phyloP scores from a whole-genome alignment of 1,140 invertebrate genomes.

The Diuraphis noxia region DNA sequence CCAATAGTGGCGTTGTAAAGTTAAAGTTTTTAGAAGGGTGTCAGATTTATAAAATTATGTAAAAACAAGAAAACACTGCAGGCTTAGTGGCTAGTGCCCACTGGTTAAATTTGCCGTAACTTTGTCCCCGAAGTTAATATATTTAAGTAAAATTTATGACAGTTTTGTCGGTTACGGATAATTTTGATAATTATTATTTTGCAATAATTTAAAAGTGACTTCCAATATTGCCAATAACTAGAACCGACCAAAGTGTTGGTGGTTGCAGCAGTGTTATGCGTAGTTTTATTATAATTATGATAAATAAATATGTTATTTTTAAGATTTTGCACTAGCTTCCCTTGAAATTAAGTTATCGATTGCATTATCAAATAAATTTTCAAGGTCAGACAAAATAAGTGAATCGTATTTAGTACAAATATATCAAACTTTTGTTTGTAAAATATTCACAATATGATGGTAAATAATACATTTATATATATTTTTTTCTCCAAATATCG shows the following conservation, averaged over 20 bases:
- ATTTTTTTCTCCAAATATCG: no score
- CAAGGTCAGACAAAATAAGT: background rate
- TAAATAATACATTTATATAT: no score
- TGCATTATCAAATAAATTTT: background rate
- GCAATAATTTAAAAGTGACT: background rate
- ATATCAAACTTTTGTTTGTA: background rate
- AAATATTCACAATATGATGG: background rate
- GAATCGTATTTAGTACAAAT: background rate
- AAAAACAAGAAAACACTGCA: background rate
- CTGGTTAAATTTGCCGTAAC: background rate
- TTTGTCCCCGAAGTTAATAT: background rate
- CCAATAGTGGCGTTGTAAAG: background rate
- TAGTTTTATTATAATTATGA: background rate
- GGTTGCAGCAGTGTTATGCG: background rate
- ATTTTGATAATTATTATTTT: slow-evolving; percentile 17
- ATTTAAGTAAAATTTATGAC: slow-evolving; percentile 9
- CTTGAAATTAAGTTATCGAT: background rate
- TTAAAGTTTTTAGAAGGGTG: background rate
- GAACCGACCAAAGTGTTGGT: background rate
- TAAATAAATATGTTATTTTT: background rate
- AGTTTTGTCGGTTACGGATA: background rate
- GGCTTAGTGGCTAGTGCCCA: background rate
- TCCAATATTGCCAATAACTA: background rate
- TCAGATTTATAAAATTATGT: background rate
- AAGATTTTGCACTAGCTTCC: background rate